These are phyloP conservation scores for Atrichornis clamosus DNA, from an alignment of 2,113 vertebrate species.

Conservation along the genomic window DNA sequence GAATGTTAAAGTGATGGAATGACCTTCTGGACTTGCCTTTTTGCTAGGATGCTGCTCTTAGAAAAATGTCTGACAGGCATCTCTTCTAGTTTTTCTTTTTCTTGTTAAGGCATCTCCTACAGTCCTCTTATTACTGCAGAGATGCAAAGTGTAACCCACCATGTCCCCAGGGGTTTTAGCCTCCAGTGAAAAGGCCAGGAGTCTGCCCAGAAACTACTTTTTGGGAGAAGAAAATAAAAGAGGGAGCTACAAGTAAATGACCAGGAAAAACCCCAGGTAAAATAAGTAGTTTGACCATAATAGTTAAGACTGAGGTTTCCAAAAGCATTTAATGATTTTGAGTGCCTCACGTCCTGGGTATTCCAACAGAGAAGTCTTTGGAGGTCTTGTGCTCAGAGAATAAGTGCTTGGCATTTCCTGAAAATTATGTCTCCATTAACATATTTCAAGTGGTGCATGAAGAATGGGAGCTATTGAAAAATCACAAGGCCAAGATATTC, in stretches of 20 bases:
- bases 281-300: not conserved
- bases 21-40: not conserved
- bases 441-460: constrained; percentile 41
- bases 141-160: not conserved
- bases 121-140: not conserved
- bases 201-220: not conserved
- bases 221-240: not conserved
- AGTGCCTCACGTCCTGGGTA: not conserved
- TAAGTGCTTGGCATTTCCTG: constrained; percentile 16
- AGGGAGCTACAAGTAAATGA: not conserved
- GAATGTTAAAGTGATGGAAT: not conserved
- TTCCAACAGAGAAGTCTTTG: not conserved
- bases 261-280: not conserved
- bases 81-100: not conserved
- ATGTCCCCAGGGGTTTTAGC: not conserved
- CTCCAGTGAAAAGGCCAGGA: not conserved
- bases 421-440: constrained; percentile 30
- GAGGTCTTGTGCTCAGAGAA: not conserved
- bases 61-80: not conserved
- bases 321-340: not conserved
- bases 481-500: not conserved
- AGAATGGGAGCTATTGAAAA: constrained; percentile 12
- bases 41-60: not conserved
- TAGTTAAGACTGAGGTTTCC: not conserved
- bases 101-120: not conserved